Conservation (phyloP, 2,888 invertebrate species). For the Agrochola lychnidis region DNA sequence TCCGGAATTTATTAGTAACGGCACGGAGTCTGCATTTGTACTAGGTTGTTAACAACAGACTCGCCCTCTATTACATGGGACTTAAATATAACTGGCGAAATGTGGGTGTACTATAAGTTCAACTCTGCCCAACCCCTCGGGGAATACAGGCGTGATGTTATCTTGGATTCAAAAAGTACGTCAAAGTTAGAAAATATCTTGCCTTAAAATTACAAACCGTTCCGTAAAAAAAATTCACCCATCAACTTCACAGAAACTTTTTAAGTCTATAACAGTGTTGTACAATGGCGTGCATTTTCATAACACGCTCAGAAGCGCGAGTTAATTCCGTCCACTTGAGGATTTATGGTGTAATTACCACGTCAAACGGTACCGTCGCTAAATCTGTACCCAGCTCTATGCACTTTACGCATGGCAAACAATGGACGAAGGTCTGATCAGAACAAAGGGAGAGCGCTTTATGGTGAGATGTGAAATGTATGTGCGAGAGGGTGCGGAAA, state of each 20-base stretch:
- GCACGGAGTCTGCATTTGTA: no score
- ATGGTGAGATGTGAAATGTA: slow-evolving; percentile 27
- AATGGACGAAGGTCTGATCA: slow-evolving; percentile 44
- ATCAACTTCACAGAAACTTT: slow-evolving; percentile 35
- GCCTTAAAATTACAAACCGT: neutral
- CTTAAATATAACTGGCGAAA: neutral
- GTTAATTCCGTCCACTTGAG: slow-evolving; percentile 72
- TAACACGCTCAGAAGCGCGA: slow-evolving; percentile 55
- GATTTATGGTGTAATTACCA: slow-evolving; percentile 78
- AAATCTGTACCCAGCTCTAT: slow-evolving; percentile 69
- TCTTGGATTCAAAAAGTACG: neutral
- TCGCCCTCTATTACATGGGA: no score
- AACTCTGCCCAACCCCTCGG: neutral
- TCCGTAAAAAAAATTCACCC: slow-evolving; percentile 20
- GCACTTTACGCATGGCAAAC: slow-evolving; percentile 51
- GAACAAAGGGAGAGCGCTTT: slow-evolving; percentile 47
- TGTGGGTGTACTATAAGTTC: neutral
- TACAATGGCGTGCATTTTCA: slow-evolving; percentile 64
- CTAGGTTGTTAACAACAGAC: no score
- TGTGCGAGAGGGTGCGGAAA: slow-evolving; percentile 15
- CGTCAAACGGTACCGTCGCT: slow-evolving; percentile 75
- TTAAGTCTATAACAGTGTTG: slow-evolving; percentile 39
- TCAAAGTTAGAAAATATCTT: no score
- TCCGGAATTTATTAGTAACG: no score
- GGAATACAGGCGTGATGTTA: neutral